Conservation (phyloP, 2,797 vertebrate species). For the Mormyrops attenuatus region DNA sequence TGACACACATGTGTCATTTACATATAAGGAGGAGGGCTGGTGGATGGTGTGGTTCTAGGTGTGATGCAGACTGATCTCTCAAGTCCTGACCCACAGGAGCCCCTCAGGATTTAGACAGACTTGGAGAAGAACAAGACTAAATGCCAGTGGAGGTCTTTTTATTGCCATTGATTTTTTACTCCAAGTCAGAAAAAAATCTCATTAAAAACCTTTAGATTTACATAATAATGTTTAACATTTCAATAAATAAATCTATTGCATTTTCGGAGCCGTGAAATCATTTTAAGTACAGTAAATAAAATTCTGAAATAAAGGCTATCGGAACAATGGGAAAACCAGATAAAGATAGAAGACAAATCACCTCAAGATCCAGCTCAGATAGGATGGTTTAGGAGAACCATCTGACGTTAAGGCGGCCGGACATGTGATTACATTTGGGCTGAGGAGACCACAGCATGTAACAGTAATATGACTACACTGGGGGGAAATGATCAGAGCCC, state of each 20-base stretch:
- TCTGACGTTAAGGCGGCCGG: background rate
- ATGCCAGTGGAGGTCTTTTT: background rate
- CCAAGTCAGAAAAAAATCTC: background rate
- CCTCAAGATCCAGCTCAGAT: background rate
- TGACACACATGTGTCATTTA: background rate
- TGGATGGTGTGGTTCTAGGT: background rate
- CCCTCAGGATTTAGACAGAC: conserved; percentile 8
- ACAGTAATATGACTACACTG: background rate
- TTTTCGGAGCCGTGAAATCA: conserved; percentile 11
- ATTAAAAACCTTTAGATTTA: background rate
- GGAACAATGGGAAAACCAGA: background rate
- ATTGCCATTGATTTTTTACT: conserved; percentile 15
- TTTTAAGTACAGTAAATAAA: conserved; percentile 8
- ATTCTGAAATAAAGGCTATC: background rate
- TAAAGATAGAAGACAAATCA: background rate
- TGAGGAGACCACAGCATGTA: background rate
- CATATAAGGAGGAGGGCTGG: background rate
- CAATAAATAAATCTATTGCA: conserved; percentile 14
- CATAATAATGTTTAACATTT: conserved; percentile 8
- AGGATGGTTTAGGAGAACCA: background rate
- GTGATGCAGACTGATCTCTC: background rate
- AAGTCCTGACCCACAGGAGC: conserved; percentile 18
- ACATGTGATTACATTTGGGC: background rate
- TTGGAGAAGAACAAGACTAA: background rate
- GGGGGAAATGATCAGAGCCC: background rate